phyloP scores from a whole-genome alignment of 64 coral and sea anemone species.

The Exaiptasia diaphana region DNA sequence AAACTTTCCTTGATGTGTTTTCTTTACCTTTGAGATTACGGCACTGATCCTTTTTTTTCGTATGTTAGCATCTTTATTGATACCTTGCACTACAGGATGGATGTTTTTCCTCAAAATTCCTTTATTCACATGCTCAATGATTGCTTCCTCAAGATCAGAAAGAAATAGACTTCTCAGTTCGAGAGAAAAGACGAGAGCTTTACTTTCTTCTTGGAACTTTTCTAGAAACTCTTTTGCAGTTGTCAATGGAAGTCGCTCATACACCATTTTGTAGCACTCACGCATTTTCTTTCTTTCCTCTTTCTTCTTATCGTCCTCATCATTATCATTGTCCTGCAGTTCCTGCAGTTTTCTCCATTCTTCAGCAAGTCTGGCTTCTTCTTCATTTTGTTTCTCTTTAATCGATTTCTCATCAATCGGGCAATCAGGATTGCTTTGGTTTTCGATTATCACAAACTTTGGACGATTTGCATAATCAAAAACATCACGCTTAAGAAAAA shows the following conservation, averaged over 20 bases:
- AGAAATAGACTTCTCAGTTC: too few species aligned
- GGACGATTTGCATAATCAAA: slow-evolving; percentile 35
- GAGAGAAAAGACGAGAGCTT: slow-evolving; percentile 23
- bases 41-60: too few species aligned
- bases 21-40: too few species aligned
- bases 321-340: too few species aligned
- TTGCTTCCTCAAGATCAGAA: too few species aligned
- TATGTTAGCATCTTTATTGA: too few species aligned
- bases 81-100: too few species aligned
- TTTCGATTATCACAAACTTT: slow-evolving; percentile 15
- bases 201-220: slow-evolving; percentile 40
- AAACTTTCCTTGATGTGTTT: too few species aligned
- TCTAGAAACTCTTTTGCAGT: slow-evolving; percentile 29
- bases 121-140: too few species aligned
- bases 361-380: slow-evolving; percentile 4
- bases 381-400: slow-evolving; percentile 2
- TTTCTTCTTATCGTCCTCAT: background rate
- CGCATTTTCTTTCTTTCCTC: background rate
- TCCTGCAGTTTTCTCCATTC: background rate
- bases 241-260: slow-evolving; percentile 23
- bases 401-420: background rate
- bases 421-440: background rate
- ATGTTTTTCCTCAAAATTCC: too few species aligned
- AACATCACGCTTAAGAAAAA: slow-evolving; percentile 32
- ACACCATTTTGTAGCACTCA: slow-evolving; percentile 29